These are phyloP conservation scores for Lethocerus indicus DNA, from an alignment of 1,140 invertebrate species.

Conservation along the genomic window DNA sequence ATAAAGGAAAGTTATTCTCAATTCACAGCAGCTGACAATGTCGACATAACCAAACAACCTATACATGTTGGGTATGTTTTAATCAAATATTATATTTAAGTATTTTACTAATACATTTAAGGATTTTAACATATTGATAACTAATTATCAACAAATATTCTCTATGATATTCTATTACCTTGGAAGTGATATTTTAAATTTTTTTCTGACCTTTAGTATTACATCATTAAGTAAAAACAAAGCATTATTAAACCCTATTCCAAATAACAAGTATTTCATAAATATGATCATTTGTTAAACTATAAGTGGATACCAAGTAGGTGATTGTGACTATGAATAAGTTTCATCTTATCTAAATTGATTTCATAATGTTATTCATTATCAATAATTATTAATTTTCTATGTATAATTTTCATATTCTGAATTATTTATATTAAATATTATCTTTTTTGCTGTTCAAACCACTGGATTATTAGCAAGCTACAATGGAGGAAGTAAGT, in stretches of 20 bases:
- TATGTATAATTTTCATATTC: background rate
- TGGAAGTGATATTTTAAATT: no score
- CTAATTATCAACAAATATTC: background rate
- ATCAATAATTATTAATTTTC: background rate
- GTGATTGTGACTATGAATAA: no score
- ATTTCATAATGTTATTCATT: no score
- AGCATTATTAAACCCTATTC: no score
- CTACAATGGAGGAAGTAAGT: conserved; percentile 82
- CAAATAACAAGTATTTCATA: no score
- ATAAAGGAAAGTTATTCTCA: conserved; percentile 26
- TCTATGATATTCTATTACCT: no score
- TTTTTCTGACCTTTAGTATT: no score
- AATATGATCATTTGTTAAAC: no score
- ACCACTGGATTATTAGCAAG: conserved; percentile 43
- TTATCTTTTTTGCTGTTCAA: no score
- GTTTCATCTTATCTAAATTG: no score
- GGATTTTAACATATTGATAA: background rate
- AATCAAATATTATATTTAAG: background rate
- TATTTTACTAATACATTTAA: background rate
- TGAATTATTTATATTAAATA: conserved; percentile 7
- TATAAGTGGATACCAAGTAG: no score
- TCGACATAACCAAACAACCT: conserved; percentile 48
- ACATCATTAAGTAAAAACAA: no score
- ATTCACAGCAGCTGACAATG: conserved; percentile 46
- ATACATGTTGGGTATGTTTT: conserved; percentile 54